Percentiles rank a stretch among this genome's conserved stretches.
phyloP scores from a whole-genome alignment of 2,113 vertebrate species.

The Microtus pennsylvanicus region DNA sequence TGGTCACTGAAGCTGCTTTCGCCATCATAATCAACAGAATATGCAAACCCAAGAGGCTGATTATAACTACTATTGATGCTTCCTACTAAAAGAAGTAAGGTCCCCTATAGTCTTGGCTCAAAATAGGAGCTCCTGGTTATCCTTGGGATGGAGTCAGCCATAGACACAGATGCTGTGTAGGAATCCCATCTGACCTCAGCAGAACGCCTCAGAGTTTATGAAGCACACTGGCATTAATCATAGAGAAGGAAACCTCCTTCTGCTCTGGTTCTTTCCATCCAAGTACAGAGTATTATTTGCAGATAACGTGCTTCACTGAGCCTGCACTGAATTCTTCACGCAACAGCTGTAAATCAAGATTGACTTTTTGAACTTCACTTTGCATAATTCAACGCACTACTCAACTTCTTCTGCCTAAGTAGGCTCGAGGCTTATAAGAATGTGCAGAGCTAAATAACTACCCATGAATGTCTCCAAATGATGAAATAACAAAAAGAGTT shows the following conservation, averaged over 20 bases:
- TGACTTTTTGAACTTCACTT: conserved; percentile 79
- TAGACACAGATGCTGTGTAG: neutral
- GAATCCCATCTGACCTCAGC: neutral
- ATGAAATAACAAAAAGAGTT: conserved; percentile 67
- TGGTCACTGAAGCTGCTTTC: neutral
- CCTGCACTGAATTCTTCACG: conserved; percentile 67
- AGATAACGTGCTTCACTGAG: conserved; percentile 71
- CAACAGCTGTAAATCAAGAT: conserved; percentile 75
- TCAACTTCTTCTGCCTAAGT: conserved; percentile 66
- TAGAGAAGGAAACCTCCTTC: conserved; percentile 20
- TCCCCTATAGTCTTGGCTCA: neutral
- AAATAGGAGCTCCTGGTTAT: neutral
- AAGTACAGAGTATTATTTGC: conserved; percentile 62
- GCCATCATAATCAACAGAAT: neutral
- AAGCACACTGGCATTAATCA: conserved; percentile 48
- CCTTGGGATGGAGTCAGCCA: neutral
- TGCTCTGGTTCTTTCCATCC: neutral
- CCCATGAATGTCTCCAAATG: conserved; percentile 52
- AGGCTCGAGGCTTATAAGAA: conserved; percentile 62
- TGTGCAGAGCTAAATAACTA: conserved; percentile 63
- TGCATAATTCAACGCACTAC: conserved; percentile 77
- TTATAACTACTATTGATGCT: neutral
- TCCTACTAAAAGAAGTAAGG: neutral
- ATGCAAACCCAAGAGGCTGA: neutral
- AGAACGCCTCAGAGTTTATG: conserved; percentile 1